Evolutionary conservation across 2,113 vertebrate genomes (phyloP).

Genomic region (Mungos mungo): DNA sequence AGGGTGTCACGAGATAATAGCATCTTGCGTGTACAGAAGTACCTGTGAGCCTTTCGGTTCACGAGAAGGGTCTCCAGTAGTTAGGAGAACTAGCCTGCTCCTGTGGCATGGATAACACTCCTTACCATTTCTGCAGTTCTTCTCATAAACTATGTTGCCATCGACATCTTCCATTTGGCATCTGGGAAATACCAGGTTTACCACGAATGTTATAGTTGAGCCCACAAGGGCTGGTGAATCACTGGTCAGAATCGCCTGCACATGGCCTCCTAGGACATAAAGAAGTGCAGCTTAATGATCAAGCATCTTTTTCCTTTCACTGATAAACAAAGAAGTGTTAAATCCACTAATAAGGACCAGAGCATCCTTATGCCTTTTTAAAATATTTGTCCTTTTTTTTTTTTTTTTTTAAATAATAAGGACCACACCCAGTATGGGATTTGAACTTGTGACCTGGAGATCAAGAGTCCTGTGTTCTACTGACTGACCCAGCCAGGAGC

Average conservation of each 20-base stretch:
- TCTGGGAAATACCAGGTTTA: constrained; percentile 90
- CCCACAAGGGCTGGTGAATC: constrained; percentile 95
- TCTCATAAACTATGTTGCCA: constrained; percentile 89
- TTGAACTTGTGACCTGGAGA: not conserved
- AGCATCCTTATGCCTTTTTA: not conserved
- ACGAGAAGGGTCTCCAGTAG: not conserved
- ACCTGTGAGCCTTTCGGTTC: not conserved
- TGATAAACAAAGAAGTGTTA: not conserved
- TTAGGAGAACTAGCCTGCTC: not conserved
- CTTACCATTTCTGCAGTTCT: constrained; percentile 90
- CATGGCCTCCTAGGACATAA: constrained; percentile 83
- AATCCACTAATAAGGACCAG: not conserved
- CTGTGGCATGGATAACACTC: not conserved
- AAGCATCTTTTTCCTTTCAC: not conserved
- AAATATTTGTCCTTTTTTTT: not conserved
- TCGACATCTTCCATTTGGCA: constrained; percentile 91
- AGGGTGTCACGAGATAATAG: not conserved
- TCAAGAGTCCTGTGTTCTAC: not conserved
- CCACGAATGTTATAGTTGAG: constrained; percentile 90
- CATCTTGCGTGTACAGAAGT: not conserved
- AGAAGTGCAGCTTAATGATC: not conserved
- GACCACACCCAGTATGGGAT: not conserved
- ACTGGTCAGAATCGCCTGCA: constrained; percentile 88
- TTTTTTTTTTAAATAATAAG: not conserved
- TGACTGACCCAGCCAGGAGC: not conserved